A percentile compares a stretch with the other conserved stretches of the same genome.
Conservation (phyloP, 2,888 invertebrate genomes). For the Euclidia mi region DNA sequence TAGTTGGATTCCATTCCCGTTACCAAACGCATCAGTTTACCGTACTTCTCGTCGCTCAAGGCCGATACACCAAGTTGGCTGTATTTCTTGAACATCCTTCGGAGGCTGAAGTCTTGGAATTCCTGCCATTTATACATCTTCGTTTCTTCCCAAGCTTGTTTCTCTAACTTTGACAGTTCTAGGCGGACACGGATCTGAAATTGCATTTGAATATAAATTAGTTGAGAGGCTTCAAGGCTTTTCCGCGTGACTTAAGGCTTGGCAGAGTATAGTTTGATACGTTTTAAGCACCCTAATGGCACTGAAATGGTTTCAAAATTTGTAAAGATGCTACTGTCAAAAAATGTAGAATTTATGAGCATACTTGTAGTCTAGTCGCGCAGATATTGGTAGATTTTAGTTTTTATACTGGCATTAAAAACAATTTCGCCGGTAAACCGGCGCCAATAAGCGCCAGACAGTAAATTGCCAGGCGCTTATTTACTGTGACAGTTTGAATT, state of each 20-base stretch:
- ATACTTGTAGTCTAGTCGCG: too few species aligned
- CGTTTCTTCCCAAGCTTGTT: constrained; percentile 92
- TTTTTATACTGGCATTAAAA: too few species aligned
- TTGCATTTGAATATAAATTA: background rate
- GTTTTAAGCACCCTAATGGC: too few species aligned
- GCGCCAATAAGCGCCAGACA: too few species aligned
- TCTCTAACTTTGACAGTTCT: constrained; percentile 88
- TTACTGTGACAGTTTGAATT: too few species aligned
- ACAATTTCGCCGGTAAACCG: too few species aligned
- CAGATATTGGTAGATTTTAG: too few species aligned
- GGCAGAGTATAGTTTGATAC: too few species aligned
- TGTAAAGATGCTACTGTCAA: too few species aligned
- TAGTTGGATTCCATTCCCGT: constrained; percentile 94
- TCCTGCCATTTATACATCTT: constrained; percentile 93
- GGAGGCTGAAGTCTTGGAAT: constrained; percentile 92
- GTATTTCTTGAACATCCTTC: constrained; percentile 94
- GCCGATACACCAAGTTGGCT: constrained; percentile 93
- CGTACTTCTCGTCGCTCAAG: constrained; percentile 92
- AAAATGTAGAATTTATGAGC: too few species aligned
- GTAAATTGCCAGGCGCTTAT: too few species aligned
- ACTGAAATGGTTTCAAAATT: background rate
- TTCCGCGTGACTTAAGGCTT: too few species aligned
- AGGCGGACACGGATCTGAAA: constrained; percentile 80
- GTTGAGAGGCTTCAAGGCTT: background rate
- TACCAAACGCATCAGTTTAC: constrained; percentile 90